These are phyloP conservation scores for Eupithecia pulchellata DNA, from an alignment of 2,888 invertebrate genomes.

Conservation along the genomic window DNA sequence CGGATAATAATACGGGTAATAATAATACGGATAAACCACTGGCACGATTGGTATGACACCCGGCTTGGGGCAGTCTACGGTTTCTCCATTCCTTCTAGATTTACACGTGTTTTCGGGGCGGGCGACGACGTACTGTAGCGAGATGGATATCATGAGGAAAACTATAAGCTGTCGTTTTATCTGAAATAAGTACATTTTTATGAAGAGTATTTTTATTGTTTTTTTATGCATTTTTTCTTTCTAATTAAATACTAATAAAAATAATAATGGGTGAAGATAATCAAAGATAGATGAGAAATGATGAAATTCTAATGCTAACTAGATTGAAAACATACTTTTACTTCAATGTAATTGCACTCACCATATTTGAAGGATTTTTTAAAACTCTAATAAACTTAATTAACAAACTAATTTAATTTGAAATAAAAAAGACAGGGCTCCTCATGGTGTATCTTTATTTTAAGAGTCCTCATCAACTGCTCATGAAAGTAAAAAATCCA, in stretches of 20 bases:
- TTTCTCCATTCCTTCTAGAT: not conserved
- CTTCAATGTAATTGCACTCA: not conserved
- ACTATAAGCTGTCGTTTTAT: not conserved
- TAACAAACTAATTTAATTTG: not conserved
- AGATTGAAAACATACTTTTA: not conserved
- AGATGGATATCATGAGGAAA: not conserved
- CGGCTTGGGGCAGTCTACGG: not conserved
- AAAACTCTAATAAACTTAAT: not conserved
- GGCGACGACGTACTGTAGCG: not conserved
- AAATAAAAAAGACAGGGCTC: not conserved
- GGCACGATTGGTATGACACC: not conserved
- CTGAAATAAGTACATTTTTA: not conserved
- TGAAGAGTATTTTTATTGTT: not conserved
- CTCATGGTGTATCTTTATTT: not conserved
- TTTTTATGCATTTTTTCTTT: no score
- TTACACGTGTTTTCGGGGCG: not conserved
- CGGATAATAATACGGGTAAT: constrained; percentile 23
- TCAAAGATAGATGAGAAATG: no score
- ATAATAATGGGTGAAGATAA: no score
- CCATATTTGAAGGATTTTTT: not conserved
- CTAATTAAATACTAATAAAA: no score
- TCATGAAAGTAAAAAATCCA: not conserved
- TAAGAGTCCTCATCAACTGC: not conserved
- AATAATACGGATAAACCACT: constrained; percentile 18
- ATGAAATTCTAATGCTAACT: not conserved